A percentile compares a stretch with the other conserved stretches of the same genome.
phyloP scores from a whole-genome alignment of 1,140 invertebrate species.

The Drosophila lini region DNA sequence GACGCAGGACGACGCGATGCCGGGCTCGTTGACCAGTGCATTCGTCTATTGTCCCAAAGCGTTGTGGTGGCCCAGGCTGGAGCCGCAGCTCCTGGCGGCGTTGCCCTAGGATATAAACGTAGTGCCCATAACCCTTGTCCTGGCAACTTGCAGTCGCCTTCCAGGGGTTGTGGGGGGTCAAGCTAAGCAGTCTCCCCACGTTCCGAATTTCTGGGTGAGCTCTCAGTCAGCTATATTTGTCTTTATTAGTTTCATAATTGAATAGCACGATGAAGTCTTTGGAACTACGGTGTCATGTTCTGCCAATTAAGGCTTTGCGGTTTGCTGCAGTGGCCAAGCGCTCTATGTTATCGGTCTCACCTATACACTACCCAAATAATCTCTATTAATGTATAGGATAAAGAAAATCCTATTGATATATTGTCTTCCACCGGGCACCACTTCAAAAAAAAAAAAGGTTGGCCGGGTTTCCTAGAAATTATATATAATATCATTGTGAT shows the following conservation, averaged over 20 bases:
- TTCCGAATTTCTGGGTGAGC: constrained; percentile 28
- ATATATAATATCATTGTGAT: too few species aligned
- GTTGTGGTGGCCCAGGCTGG: constrained; percentile 16
- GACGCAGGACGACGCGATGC: constrained; percentile 40
- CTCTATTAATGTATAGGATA: not conserved
- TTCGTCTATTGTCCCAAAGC: constrained; percentile 29
- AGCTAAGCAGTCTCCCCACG: not conserved
- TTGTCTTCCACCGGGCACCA: too few species aligned
- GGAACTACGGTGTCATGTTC: constrained; percentile 1
- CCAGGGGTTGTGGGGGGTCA: constrained; percentile 9
- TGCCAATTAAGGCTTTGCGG: constrained; percentile 37
- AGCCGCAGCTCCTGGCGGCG: constrained; percentile 15
- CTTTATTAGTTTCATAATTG: constrained; percentile 52
- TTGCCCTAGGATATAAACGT: constrained; percentile 26
- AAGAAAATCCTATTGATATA: too few species aligned
- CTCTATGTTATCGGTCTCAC: not conserved
- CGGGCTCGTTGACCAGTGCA: constrained; percentile 50
- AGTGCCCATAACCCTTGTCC: constrained; percentile 42
- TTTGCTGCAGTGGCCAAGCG: constrained; percentile 9
- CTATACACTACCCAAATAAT: not conserved
- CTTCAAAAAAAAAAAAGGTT: too few species aligned
- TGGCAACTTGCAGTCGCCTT: constrained; percentile 36
- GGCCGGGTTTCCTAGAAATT: too few species aligned
- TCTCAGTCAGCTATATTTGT: constrained; percentile 5
- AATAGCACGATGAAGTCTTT: constrained; percentile 15